Base-by-base conservation (phyloP, 2,113 vertebrate species). In the Jaculus jaculus region DNA sequence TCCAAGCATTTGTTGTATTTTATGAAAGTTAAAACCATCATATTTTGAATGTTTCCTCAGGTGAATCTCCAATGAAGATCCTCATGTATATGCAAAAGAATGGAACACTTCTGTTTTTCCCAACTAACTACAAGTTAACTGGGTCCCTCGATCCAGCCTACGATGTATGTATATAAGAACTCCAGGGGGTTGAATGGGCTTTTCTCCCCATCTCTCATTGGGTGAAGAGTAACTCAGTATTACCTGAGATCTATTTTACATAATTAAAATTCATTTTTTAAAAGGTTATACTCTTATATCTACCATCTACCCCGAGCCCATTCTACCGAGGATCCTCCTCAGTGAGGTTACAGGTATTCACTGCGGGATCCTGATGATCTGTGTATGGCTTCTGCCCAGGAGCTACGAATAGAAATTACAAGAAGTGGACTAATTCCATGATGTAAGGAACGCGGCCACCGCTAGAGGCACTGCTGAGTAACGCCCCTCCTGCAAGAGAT, bases 121-220 rank as follows among this genome's bases (percentile, higher is more conserved):
- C 26, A n/a, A n/a, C n/a, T n/a, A n/a, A n/a, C n/a, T n/a, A n/a
- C n/a, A n/a, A n/a, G n/a, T 75, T 34, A 84, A 26, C 5, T n/a
- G 42, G 21, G 26, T 32, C 18, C 26, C 34, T 17, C 26, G 4
- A 24, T 39, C 7, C 20, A 77, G 24, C 18, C 32, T 37, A 21
- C 20, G 42, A 91, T 1, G 23, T 26, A 91, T 1, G 23, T 26
- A 63, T 16, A 20, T 39, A 26, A 68, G 26, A 32, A 68, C 42
- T 51, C 30, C 5, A 72, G 20, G 18, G 4, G 11, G 1, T 0
- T 18, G 15, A 77, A 28, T 9, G 17, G 11, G 34, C 3, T 5
- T n/a, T 9, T 68, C 42, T 32, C 7, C 15, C 42, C 24, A 68
- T 30, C 16, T 73, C 26, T 37, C 18, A 32, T 82, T 18, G 82